Percentiles rank a stretch among this genome's conserved stretches.
These are phyloP conservation scores for Agriotes lineatus DNA, from an alignment of 2,888 invertebrate species.

Conservation along the genomic window DNA sequence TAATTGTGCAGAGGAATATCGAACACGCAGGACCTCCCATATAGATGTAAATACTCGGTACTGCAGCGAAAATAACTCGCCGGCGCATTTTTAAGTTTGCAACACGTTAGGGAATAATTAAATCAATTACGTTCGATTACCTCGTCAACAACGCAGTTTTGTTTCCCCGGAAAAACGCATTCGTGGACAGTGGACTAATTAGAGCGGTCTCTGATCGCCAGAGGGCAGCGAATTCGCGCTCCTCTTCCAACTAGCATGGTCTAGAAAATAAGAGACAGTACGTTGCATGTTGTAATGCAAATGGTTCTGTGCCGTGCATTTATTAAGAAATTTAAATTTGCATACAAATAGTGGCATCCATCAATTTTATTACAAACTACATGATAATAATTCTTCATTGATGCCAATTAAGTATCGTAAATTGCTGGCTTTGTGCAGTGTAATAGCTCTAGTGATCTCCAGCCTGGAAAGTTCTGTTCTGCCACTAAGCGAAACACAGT, in stretches of 20 bases:
- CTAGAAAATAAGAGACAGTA: slow-evolving; percentile 9
- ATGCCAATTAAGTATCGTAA: slow-evolving; percentile 14
- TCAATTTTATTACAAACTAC: slow-evolving; percentile 26
- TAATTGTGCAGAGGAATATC: slow-evolving; percentile 23
- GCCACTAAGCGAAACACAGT: no score
- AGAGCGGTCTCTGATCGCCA: not conserved
- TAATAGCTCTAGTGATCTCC: no score
- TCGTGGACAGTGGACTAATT: not conserved
- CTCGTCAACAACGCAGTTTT: slow-evolving; percentile 36
- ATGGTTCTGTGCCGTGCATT: slow-evolving; percentile 8
- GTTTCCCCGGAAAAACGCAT: not conserved
- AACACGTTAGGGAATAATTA: slow-evolving; percentile 39
- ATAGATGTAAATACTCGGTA: slow-evolving; percentile 25
- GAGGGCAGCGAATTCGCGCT: not conserved
- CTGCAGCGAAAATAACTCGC: slow-evolving; percentile 9
- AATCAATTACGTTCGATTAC: slow-evolving; percentile 36
- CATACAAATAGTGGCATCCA: slow-evolving; percentile 20
- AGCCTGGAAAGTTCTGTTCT: no score
- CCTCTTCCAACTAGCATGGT: not conserved
- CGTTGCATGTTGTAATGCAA: slow-evolving; percentile 20
- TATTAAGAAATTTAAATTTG: slow-evolving; percentile 20
- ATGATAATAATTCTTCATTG: slow-evolving; percentile 21
- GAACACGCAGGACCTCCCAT: slow-evolving; percentile 33
- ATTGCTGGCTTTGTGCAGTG: no score
- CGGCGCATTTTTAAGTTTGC: slow-evolving; percentile 17